Evolutionary conservation across 2,113 vertebrate species (phyloP).

Genomic region (Etheostoma cragini): DNA sequence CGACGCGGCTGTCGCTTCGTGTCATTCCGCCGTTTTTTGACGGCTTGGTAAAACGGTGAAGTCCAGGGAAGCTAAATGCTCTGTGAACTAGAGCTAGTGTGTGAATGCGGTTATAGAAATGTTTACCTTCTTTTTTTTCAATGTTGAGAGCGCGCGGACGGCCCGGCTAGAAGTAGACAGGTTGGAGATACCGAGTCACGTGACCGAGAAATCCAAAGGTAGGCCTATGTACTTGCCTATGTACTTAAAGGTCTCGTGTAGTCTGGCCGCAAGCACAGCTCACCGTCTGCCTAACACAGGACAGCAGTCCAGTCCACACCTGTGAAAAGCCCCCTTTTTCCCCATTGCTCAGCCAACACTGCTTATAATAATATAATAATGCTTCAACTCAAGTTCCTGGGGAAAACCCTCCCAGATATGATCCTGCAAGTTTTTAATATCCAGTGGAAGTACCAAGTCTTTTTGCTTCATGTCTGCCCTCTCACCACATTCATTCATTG

Average conservation of each 20-base stretch:
- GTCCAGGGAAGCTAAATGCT: not conserved
- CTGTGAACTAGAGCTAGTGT: slow-evolving; percentile 14
- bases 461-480: not conserved
- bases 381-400: not conserved
- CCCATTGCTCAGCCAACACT: not conserved
- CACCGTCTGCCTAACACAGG: slow-evolving; percentile 42
- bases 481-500: not conserved
- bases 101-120: slow-evolving; percentile 28
- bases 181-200: slow-evolving; percentile 66
- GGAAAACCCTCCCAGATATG: not conserved
- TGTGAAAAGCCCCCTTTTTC: not conserved
- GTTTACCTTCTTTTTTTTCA: slow-evolving; percentile 73
- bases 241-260: slow-evolving; percentile 79
- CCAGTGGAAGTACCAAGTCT: not conserved
- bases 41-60: not conserved
- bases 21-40: slow-evolving; percentile 28
- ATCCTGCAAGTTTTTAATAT: slow-evolving; percentile 5
- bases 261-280: slow-evolving; percentile 69
- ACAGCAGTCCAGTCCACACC: slow-evolving; percentile 47
- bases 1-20: slow-evolving; percentile 32
- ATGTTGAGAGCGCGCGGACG: slow-evolving; percentile 45
- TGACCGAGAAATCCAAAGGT: slow-evolving; percentile 74
- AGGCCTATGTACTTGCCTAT: slow-evolving; percentile 64
- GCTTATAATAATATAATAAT: not conserved
- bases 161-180: slow-evolving; percentile 63